Base-by-base conservation (phyloP, 2,888 invertebrate species). In the Theristus sp. region DNA sequence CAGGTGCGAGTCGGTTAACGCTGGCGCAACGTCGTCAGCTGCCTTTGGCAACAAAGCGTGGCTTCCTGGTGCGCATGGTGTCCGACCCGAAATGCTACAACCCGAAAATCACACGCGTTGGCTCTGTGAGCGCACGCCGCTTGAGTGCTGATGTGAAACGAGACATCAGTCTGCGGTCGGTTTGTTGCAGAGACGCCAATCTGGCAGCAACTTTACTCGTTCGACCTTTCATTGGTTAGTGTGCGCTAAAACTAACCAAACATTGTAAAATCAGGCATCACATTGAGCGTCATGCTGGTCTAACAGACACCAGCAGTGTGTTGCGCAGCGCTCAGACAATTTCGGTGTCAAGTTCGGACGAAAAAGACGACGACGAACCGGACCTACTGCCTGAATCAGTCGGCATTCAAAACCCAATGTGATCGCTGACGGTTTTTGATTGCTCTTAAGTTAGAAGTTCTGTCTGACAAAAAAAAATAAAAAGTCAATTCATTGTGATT, bases 41-140 rank as follows among this genome's bases (percentile, higher is more conserved):
- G 61, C 84, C 85, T 3, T 77, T 93, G 71, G 87, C 87, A 13
- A 86, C 89, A 76, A 89, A 90, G 77, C 82, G 93, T 59, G 89
- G 90, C 22, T 91, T 91, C 81, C 90, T 93, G 77, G 93, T 93
- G 61, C 86, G 93, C 58, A 93, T 93, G 93, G 91, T 90, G 65
- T 88, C 88, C 75, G 93, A 93, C 80, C 91, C 93, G 1, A 93
- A 91, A 77, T 86, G 93, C 70, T 89, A 89, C 80, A 89, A 89
- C 78, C 89, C 89, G 38, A 86, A 87, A 63, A 89, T 89, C 71
- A 73, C 76, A 38, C 71, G 74, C 53, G 75, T 77, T 27, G 67
- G 77, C 30, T 70, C 69, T 64, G 67, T 68, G 67, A 66, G 68
- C 10, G 70, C 67, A 56, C 70, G 70, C 63, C 66, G 70, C 30